Conservation (phyloP, 2,888 invertebrate species). For the Aspidiotus rigidus region DNA sequence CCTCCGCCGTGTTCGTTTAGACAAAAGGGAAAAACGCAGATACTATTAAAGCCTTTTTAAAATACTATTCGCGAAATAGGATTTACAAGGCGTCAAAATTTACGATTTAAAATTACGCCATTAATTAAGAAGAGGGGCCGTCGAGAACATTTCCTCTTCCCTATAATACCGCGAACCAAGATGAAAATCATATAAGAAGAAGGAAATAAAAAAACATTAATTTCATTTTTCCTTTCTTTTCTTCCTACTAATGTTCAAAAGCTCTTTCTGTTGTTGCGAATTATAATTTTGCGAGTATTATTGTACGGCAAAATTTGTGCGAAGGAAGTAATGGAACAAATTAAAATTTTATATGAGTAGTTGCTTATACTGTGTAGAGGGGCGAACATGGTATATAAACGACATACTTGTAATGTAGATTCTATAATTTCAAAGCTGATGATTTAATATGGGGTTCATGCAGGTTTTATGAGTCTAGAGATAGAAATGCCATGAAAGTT, state of each 20-base stretch:
- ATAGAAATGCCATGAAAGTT: no score
- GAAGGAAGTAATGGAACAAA: not conserved
- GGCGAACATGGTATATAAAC: no score
- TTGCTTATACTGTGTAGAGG: no score
- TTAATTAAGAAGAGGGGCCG: conserved; percentile 17
- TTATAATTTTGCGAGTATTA: not conserved
- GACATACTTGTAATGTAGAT: no score
- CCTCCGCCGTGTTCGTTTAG: conserved; percentile 10
- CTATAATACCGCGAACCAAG: not conserved
- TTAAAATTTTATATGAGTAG: no score
- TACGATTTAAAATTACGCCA: conserved; percentile 31
- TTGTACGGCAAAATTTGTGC: no score
- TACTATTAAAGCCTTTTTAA: conserved; percentile 32
- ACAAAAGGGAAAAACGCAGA: conserved; percentile 25
- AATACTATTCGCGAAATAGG: conserved; percentile 29
- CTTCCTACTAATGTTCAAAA: not conserved
- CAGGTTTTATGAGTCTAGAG: no score
- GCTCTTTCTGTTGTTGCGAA: not conserved
- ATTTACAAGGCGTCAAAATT: conserved; percentile 33
- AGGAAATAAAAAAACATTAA: not conserved
- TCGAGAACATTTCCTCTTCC: not conserved
- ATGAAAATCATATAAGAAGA: not conserved
- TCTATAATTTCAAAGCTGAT: no score
- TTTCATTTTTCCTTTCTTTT: not conserved
- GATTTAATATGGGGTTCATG: no score